Conservation (phyloP, 2,888 invertebrate genomes). For the Oxytorus armatus region DNA sequence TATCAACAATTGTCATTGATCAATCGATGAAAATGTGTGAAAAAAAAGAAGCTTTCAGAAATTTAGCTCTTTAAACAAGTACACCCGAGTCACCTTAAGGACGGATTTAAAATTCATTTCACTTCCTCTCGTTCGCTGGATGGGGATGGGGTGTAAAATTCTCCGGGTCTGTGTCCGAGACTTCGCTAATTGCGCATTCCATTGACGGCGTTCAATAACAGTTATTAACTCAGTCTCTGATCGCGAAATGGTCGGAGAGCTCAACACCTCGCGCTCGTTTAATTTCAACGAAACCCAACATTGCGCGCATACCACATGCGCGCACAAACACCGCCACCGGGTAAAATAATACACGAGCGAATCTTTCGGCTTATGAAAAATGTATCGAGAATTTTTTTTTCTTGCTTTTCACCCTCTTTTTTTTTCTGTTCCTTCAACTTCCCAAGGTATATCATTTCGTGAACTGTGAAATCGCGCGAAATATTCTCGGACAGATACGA, state of each 20-base stretch:
- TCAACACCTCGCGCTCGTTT: conserved; percentile 64
- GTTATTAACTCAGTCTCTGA: conserved; percentile 64
- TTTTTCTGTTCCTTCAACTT: conserved; percentile 7
- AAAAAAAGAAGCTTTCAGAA: no score
- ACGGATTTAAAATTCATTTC: conserved; percentile 57
- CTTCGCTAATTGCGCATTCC: conserved; percentile 68
- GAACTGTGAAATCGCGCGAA: conserved; percentile 35
- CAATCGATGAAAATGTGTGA: no score
- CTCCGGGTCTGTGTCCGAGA: conserved; percentile 41
- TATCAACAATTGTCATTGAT: no score
- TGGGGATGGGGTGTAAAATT: conserved; percentile 34
- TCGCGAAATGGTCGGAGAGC: conserved; percentile 50
- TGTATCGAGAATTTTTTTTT: conserved; percentile 12
- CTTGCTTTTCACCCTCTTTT: conserved; percentile 12
- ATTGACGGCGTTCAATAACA: conserved; percentile 66
- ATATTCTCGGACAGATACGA: conserved; percentile 60
- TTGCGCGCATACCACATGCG: background rate
- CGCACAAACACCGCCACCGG: background rate
- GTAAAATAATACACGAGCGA: conserved; percentile 15
- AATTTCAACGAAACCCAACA: conserved; percentile 40
- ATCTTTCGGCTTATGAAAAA: conserved; percentile 15
- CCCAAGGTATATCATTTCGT: conserved; percentile 52
- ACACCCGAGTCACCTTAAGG: background rate
- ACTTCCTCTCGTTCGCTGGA: conserved; percentile 26
- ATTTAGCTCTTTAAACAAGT: background rate